Evolutionary conservation across 2,113 vertebrate species (phyloP).

Genomic region (Pteropus alecto): DNA sequence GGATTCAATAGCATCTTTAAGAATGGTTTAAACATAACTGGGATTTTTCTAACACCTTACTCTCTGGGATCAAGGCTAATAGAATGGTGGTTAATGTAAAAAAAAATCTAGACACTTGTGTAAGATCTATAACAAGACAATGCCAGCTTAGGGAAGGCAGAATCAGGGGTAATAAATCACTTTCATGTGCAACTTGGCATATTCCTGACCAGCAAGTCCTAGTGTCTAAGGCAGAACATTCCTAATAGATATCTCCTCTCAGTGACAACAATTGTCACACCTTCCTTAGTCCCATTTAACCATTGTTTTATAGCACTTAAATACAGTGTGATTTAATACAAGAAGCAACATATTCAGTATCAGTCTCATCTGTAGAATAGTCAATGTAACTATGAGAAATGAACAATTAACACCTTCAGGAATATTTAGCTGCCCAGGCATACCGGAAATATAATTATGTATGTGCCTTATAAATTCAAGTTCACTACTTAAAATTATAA

Average conservation of each 20-base stretch:
- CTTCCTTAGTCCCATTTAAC: background rate
- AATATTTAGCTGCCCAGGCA: background rate
- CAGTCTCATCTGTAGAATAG: background rate
- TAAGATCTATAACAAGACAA: background rate
- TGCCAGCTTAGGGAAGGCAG: background rate
- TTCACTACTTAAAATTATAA: background rate
- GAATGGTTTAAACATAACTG: background rate
- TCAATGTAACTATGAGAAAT: background rate
- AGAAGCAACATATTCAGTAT: background rate
- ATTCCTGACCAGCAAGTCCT: background rate
- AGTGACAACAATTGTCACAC: background rate
- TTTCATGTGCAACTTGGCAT: background rate
- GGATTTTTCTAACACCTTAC: background rate
- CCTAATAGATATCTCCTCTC: background rate
- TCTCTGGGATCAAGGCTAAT: background rate
- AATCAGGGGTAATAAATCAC: background rate
- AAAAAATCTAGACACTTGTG: background rate
- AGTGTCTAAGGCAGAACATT: background rate
- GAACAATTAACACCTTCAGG: background rate
- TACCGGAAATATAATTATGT: background rate
- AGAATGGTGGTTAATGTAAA: background rate
- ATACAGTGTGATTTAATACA: background rate
- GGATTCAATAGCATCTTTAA: background rate
- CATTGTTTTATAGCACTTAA: background rate
- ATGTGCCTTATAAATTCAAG: background rate